Evolutionary conservation across 2,797 vertebrate genomes (phyloP), one percentile per base, ranked within the genome.

Genomic region (Erithacus rubecula): DNA sequence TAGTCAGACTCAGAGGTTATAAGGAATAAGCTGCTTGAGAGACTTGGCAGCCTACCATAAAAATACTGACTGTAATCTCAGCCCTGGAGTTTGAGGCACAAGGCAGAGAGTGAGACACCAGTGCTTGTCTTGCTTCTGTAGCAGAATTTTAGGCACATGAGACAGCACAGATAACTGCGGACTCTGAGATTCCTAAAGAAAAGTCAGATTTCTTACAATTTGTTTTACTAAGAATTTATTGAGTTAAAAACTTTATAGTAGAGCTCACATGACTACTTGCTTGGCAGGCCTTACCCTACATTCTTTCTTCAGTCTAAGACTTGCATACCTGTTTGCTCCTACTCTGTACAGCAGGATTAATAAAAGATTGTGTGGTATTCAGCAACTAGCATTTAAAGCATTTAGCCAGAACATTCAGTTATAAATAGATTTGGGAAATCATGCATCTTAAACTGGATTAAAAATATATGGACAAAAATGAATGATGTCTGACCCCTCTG

Each of bases 361-460:
- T 34, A 68, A 60, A 29, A 71, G n/a, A 30, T 22, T 21, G 37
- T 27, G 12, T 3, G 3, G 23, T 71, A 75, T 64, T 83, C 83
- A 95, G 53, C 49, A 93, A 41, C 30, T 34, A 74, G 20, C 5
- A 77, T 70, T 67, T 49, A 89, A 90, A 87, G n/a, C 34, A 70
- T 58, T 80, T 77, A 87, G 20, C 43, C 68, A 83, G 67, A 53
- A 83, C 36, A 51, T 22, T 74, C 23, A 27, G 52, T 56, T 90
- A 90, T 53, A 95, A 93, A 94, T 68, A 85, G 71, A 46, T 77
- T 43, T 51, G 18, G 32, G 21, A 90, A 84, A 86, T 5, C 32
- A 65, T 37, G 39, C 5, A 69, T 59, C 49, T 82, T 59, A 47
- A 43, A 60, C 64, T 56, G 65, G 21, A 90, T 81, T 62, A 75